Evolutionary conservation across 2,888 invertebrate species (phyloP), one percentile per base, ranked within the genome.

Genomic region (Leptarthrus brevirostris): DNA sequence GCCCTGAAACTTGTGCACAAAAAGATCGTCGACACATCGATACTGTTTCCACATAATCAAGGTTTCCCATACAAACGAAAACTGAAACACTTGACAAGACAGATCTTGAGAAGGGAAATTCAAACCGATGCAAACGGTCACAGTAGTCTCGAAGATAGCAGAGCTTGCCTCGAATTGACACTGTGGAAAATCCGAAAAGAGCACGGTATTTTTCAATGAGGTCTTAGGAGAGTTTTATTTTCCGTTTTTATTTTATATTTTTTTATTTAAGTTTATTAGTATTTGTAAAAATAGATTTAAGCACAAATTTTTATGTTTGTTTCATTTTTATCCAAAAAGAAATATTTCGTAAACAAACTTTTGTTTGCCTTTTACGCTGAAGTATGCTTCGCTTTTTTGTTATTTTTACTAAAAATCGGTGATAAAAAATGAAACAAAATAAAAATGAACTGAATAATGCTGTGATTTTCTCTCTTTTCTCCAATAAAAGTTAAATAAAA

Each of bases 131-230:
- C 86, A 58, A 86, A 86, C 26, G 93, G 96, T 3, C 99, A 99
- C 86, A 94, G 96, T 84, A 95, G 96, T 77, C 88, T 91, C 74
- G 98, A 99, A 85, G 99, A 99, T 84, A 96, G 98, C 1, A 87
- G 90, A 40, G 91, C 95, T 10, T 95, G 95, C 78, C 89, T 98
- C 86, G 94, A 98, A 81, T 86, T 99, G 64, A 94, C 97, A 87
- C 86, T 96, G 72, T 90, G 91, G 86, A 91, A 91, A 82, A 87
- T 95, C 22, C 87, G 88, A 74, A 87, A 88, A 77, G 90, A 91
- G 22, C 64, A 64, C 16, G 24, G 8, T 2, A 36, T 58, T 18
- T 58, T 58, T 4, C 40, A 64, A 3, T 34, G 36, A 58, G 34
- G 58, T 36, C 36, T 34, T 36, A 16, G 40, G 10, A 20, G 58